Base-by-base conservation (phyloP, 2,888 invertebrate species). In the Empis livida region DNA sequence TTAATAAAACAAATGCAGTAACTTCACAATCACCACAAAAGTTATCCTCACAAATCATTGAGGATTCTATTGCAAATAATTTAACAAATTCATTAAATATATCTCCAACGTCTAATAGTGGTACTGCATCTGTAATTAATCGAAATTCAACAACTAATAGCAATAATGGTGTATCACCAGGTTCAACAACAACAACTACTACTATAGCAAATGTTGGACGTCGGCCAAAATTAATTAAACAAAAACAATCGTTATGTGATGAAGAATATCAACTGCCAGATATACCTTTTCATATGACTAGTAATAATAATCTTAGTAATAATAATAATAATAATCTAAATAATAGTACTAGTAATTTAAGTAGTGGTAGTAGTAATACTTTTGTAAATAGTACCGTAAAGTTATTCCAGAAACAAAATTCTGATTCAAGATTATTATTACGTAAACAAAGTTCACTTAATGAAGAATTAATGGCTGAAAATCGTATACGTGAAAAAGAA, bases 391-490 rank as follows among this genome's bases (percentile, higher is more conserved):
- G n/a, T n/a, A n/a, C 43, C 10, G 20, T 20, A 20, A 41, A 41
- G 27, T n/a, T 41, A 41, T 41, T 41, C 14, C 41, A 41, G 2
- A 52, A 53, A 45, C 54, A 54, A 45, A 50, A 53, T 46, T 48
- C 35, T 13, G 57, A 56, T 43, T 51, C 56, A 35, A 59, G 79
- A 75, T 50, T 57, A 14, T 62, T 61, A 45, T 49, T 68, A 49
- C 61, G 69, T n/a, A 70, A 92, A 61, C 91, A 92, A 64, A 82
- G 86, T 53, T 91, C 91, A 2, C 74, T 92, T 51, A 91, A 91
- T 61, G 91, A 91, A 63, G 91, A 91, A 63, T 71, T 90, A 13
- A 88, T 91, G 83, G 89, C 87, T 3, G 81, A 81, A n/a, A 90
- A 89, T 58, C 72, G 91, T 47, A 68, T 90, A 58, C 72, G 82